phyloP scores from a whole-genome alignment of 1,140 invertebrate genomes.

The Bombus cullumanus region DNA sequence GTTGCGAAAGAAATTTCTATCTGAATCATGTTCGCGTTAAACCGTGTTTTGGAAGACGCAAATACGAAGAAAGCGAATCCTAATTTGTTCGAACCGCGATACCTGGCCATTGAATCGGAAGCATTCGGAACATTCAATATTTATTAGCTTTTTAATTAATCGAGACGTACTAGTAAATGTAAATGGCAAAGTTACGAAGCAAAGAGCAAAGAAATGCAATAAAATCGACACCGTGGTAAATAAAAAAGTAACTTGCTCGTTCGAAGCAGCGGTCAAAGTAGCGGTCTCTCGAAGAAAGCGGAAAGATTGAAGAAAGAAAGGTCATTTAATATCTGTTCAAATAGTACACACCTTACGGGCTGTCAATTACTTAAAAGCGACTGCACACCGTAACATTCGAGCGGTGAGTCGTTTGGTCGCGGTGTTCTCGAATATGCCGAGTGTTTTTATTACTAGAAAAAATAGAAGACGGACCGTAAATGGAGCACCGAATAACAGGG shows the following conservation, averaged over 20 bases:
- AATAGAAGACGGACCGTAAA: constrained; percentile 59
- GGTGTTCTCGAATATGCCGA: constrained; percentile 28
- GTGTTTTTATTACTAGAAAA: constrained; percentile 57
- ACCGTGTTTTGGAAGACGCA: accelerated
- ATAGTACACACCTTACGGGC: constrained; percentile 41
- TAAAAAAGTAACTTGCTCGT: constrained; percentile 1
- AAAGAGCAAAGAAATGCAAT: not conserved
- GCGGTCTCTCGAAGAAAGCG: too few relatives aligned
- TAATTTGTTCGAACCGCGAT: too few relatives aligned
- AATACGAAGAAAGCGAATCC: too few relatives aligned
- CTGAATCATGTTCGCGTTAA: too few relatives aligned
- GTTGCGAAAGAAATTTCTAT: not conserved
- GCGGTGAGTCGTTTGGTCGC: constrained; percentile 35
- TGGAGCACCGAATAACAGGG: constrained; percentile 52
- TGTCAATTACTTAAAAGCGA: constrained; percentile 46
- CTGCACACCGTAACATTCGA: constrained; percentile 39
- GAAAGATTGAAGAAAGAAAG: not conserved
- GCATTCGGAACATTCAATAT: too few relatives aligned
- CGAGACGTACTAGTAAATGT: too few relatives aligned
- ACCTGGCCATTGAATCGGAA: too few relatives aligned
- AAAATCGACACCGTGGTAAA: not conserved
- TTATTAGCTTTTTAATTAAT: accelerated
- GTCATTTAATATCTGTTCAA: constrained; percentile 35
- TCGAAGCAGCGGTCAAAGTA: constrained; percentile 1
- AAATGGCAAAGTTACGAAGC: too few relatives aligned